Base-by-base conservation (phyloP, 2,888 invertebrate genomes). In the Agrochola lota region DNA sequence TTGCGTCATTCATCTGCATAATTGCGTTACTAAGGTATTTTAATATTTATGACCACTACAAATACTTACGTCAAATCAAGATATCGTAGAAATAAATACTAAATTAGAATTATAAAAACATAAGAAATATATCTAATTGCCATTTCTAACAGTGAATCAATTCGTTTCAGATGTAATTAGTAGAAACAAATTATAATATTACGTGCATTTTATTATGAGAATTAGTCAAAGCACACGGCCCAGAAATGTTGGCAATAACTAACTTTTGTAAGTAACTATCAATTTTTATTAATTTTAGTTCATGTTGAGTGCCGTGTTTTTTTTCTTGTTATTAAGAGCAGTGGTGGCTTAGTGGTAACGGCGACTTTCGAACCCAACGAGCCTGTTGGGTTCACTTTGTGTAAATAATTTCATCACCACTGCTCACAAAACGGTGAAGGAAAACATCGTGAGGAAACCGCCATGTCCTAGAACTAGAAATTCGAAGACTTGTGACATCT, bases 111-210 rank as follows among this genome's bases (percentile, higher is more conserved):
- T 7, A 17, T 35, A 40, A 49, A 46, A 59, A 30, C 57, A 59
- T 55, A 35, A 20, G 0, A 59, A 71, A 40, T n/a, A 26, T 43
- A 26, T 2, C 11, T 46, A 76, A 85, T 83, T 62, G 20, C 12
- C 30, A 64, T 59, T 68, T 66, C 30, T 2, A 20, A 74, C 52
- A 30, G 15, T 55, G n/a, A 84, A 84, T 77, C 74, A 59, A 84
- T 84, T 84, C 35, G 82, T 59, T 81, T 26, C 55, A 49, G 26
- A 12, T 59, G 7, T 46, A 81, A 85, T 84, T 77, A 74, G 64
- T 57, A 15, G 0, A 46, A 40, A 52, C 5, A 35, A 67, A 43
- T 57, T n/a, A 15, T 30, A 35, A 35, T 63, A 66, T 46, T 49
- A 62, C 30, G 11, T 20, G 49, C 71, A 81, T 81, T 68, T 59